Base-by-base conservation (phyloP, 35 echinoderm and acorn worm genomes). In the Hemicentrotus pulcherrimus region DNA sequence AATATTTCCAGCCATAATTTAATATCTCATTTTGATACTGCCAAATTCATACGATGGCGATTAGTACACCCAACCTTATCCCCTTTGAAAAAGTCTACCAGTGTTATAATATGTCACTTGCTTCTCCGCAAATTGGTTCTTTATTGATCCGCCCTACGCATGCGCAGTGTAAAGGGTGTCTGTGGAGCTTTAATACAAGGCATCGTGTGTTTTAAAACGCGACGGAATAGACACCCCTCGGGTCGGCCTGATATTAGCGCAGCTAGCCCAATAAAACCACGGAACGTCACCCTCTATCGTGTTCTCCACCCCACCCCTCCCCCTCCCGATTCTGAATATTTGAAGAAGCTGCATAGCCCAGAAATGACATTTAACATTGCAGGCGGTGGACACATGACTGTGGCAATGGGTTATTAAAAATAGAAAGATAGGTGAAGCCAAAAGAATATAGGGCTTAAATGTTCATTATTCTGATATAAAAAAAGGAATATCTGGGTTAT, bases 1-100 rank as follows among this genome's bases (percentile, higher is more conserved):
- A 33, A 90, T 90, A 47, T 90, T 45, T 90, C 15, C 88, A 16
- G 88, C 32, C 32, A 90, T 41, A 90, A 47, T 90, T 90, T 90
- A 90, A 90, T 90, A 90, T 90, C 88, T 90, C 88, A 90, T 90
- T 90, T 90, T 90, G 88, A 33, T 90, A 31, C 32, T 90, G 88
- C 88, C 88, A 90, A 90, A 45, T 90, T 90, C 32, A 47, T 90
- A 90, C 46, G 19, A 13, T 90, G 88, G 88, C 88, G 88, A 90
- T 90, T 90, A 90, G 88, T 90, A 90, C 88, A 90, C 32, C 46
- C 88, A 90, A 90, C 88, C 46, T 90, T 47, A 24, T 32, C 32
- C 87, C 13, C 31, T 90, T 90, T 28, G 9, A 59, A 28, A 14
- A 22, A 22, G 19, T n/a, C 31, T 18, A 2, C 13, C 88, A 90